These are phyloP conservation scores for Amblyjoppa proteus DNA, from an alignment of 2,888 invertebrate species.

Conservation along the genomic window DNA sequence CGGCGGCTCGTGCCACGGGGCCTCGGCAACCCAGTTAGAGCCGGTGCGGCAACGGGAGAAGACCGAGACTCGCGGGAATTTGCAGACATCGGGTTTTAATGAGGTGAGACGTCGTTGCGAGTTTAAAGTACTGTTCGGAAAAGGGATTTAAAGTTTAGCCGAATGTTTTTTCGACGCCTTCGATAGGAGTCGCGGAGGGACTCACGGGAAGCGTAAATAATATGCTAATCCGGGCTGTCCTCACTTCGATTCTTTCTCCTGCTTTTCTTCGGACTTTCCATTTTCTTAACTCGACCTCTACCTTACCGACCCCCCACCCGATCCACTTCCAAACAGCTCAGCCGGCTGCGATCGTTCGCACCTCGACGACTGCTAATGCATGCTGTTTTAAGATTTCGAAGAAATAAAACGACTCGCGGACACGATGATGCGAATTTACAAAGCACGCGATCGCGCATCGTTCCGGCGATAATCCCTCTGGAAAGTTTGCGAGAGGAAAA, in stretches of 20 bases:
- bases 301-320: slow-evolving; percentile 14
- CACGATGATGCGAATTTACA: background rate
- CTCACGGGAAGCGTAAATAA: slow-evolving; percentile 80
- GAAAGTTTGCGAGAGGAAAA: slow-evolving; percentile 28
- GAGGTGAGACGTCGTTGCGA: slow-evolving; percentile 75
- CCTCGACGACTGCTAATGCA: slow-evolving; percentile 73
- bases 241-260: slow-evolving; percentile 69
- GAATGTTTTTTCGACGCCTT: slow-evolving; percentile 56
- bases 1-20: slow-evolving; percentile 27
- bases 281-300: slow-evolving; percentile 28
- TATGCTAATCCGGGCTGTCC: slow-evolving; percentile 82
- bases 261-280: slow-evolving; percentile 58
- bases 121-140: slow-evolving; percentile 78
- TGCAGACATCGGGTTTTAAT: slow-evolving; percentile 75
- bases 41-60: slow-evolving; percentile 19
- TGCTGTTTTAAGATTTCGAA: slow-evolving; percentile 71
- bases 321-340: slow-evolving; percentile 18
- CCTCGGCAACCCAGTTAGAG: slow-evolving; percentile 6
- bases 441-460: slow-evolving; percentile 62
- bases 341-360: slow-evolving; percentile 65
- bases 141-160: slow-evolving; percentile 83
- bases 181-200: slow-evolving; percentile 46
- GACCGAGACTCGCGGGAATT: slow-evolving; percentile 60
- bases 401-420: slow-evolving; percentile 44
- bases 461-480: slow-evolving; percentile 41